Base-by-base conservation (phyloP, 1,140 invertebrate species). In the Patella vulgata region DNA sequence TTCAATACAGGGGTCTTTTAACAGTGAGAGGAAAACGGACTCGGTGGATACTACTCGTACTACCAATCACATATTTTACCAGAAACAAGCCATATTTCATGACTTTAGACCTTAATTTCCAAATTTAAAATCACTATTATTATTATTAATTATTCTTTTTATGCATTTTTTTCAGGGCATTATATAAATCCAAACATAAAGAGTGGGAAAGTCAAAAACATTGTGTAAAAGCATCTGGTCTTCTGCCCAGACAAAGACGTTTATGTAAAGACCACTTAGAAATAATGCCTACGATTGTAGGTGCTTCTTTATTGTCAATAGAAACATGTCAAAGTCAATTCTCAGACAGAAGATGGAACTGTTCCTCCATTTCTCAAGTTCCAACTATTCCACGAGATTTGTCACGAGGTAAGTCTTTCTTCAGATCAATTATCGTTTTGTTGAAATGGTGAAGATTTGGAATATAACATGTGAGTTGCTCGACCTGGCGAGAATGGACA, bases 291-390 rank as follows among this genome's bases (percentile, higher is more conserved):
- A 89, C 89, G 70, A 87, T 95, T 46, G 88, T 88, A 17, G 86
- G 87, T 43, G 92, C 92, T 1, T 91, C 92, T 3, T 84, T 85
- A 21, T 83, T 90, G 48, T 88, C 91, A 1, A 86, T 89, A 19
- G 82, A 87, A 50, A 89, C 90, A 17, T 95, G 93, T 79, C 90
- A 91, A 75, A 86, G 87, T 54, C 86, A 90, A 1, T 92, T 93
- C 77, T 82, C 86, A 9, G 87, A 91, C 68, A 87, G 91, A 51
- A 85, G 92, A 50, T 95, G 93, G 93, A 94, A 95, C 82, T 95
- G 93, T 82, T 92, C 91, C 47, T 91, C 91, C 44, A 88, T 93
- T 50, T 86, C 88, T 14, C 84, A 79, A 92, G 94, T 82, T 84
- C 94, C 65, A 0, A 86, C 87, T 91, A 94, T 86, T 93, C 88